Evolutionary conservation across 2,797 vertebrate species (phyloP), one percentile per base, ranked within the genome.

Genomic region (Sylvilagus floridanus): DNA sequence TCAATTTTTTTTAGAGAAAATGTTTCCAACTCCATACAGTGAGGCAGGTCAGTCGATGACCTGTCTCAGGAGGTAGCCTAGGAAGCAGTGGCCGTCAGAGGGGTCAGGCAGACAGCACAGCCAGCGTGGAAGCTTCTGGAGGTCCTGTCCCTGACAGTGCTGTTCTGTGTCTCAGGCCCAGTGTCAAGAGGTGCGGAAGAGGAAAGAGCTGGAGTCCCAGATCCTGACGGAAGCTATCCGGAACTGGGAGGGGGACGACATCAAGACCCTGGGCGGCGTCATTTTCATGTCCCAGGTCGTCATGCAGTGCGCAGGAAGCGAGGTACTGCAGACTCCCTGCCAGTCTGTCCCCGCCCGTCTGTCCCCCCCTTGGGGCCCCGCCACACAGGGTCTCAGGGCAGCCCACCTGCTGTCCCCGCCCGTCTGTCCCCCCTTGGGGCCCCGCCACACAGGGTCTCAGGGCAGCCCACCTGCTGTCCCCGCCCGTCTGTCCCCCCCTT

Each of bases 181-280:
- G 87, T 99, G 99, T 98, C 99, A 99, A 98, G 99, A 99, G 97
- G 99, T 99, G 65, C 98, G 99, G 92, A 99, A 99, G 95, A 98
- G 99, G 88, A 99, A 99, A 97, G 99, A 99, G 94, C 98, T 99
- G 94, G 99, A 99, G 96, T 98, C 99, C 86, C 99, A 99, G 97
- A 99, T 99, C 94, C 98, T 99, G 96, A 99, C 98, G 0, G 99
- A 99, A 98, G 98, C 99, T n/a, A 99, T 99, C 97, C 99, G 99
- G 14, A 99, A 99, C 96, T 99, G 99, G 99, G 99, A 99, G 96
- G 99, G 99, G 0, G 99, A 99, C 2, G 99, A 99, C 97, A 99
- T 99, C 91, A 99, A 99, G 97, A 99, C 99, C 1, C 98, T 99
- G 88, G 99, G 99, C 94, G 98, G 96, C 0, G 99, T 99, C 54